These are phyloP conservation scores for Cinara cedri DNA, from an alignment of 2,888 invertebrate genomes.

Conservation along the genomic window DNA sequence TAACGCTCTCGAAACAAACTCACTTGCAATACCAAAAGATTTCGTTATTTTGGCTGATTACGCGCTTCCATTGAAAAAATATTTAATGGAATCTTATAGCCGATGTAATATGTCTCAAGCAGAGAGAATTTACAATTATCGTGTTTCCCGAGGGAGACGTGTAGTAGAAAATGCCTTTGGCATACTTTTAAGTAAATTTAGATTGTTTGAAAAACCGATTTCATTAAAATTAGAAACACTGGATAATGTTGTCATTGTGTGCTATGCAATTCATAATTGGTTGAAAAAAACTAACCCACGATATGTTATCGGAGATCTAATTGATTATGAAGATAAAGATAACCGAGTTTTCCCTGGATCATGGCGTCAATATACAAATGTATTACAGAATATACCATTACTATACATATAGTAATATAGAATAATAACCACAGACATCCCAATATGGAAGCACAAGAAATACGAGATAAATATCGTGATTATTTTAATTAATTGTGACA, in stretches of 20 bases:
- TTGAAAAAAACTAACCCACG: conserved; percentile 14
- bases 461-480: conserved; percentile 57
- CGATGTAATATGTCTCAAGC: conserved; percentile 26
- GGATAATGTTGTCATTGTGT: conserved; percentile 8
- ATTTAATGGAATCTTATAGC: conserved; percentile 59
- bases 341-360: conserved; percentile 34
- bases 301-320: not conserved
- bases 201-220: conserved; percentile 21
- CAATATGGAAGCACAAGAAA: conserved; percentile 55
- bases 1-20: conserved; percentile 50
- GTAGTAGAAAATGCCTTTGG: conserved; percentile 59
- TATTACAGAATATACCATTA: conserved; percentile 22
- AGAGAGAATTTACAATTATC: conserved; percentile 60
- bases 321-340: conserved; percentile 27
- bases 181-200: conserved; percentile 52
- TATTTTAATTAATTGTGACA: conserved; percentile 48
- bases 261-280: conserved; percentile 33
- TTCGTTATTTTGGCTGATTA: conserved; percentile 58
- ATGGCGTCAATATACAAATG: conserved; percentile 29
- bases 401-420: too few species aligned
- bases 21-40: conserved; percentile 57
- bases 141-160: conserved; percentile 58
- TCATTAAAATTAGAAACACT: conserved; percentile 21
- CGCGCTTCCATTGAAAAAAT: conserved; percentile 58
- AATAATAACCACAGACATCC: conserved; percentile 35